Conservation (phyloP, 2,797 vertebrate genomes). For the Oreochromis mossambicus region DNA sequence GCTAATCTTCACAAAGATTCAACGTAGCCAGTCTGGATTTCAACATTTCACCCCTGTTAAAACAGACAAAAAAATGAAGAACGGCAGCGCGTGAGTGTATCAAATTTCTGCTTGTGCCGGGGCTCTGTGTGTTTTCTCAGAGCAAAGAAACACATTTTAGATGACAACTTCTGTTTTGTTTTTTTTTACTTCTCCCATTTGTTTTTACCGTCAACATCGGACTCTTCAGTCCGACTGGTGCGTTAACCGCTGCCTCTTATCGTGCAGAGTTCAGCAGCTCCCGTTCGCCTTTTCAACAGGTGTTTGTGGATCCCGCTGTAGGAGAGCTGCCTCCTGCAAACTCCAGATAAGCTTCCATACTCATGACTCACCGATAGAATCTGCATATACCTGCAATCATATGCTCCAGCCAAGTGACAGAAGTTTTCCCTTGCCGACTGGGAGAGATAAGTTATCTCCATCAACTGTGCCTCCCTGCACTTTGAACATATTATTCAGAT, state of each 20-base stretch:
- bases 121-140: not conserved
- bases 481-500: constrained; percentile 54
- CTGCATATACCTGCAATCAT: constrained; percentile 57
- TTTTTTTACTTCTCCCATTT: not conserved
- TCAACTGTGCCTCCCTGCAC: constrained; percentile 40
- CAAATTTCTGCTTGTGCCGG: not conserved
- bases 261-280: constrained; percentile 26
- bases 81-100: not conserved
- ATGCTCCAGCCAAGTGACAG: constrained; percentile 59
- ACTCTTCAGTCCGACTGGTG: not conserved
- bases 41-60: constrained; percentile 26
- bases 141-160: constrained; percentile 15
- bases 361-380: constrained; percentile 50
- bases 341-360: constrained; percentile 59
- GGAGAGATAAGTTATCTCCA: constrained; percentile 55
- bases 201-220: not conserved
- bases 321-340: constrained; percentile 48
- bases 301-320: constrained; percentile 40
- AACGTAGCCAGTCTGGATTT: constrained; percentile 21
- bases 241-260: constrained; percentile 32
- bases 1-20: constrained; percentile 51
- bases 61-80: constrained; percentile 8
- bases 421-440: constrained; percentile 33
- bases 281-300: constrained; percentile 52
- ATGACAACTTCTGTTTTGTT: not conserved